A percentile compares a stretch with the other conserved stretches of the same genome.
These are phyloP conservation scores for Cyclophora albipunctata DNA, from an alignment of 2,888 invertebrate genomes.

Conservation along the genomic window DNA sequence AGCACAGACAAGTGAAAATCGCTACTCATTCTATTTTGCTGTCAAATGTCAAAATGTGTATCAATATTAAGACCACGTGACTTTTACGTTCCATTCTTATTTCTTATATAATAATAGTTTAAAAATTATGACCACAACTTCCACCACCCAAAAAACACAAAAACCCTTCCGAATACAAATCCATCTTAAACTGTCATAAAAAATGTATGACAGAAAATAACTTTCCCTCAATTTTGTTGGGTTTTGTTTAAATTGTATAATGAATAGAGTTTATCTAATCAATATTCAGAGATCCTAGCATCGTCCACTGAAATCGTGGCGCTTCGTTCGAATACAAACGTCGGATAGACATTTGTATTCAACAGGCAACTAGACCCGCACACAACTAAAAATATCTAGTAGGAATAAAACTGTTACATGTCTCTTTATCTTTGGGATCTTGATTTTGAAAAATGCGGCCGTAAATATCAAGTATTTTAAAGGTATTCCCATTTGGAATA, in stretches of 20 bases:
- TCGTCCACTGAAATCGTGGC: constrained; percentile 67
- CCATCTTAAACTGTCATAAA: constrained; percentile 13
- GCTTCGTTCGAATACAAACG: constrained; percentile 56
- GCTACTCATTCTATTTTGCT: no score
- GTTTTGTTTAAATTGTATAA: constrained; percentile 30
- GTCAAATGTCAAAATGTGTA: no score
- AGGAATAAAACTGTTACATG: constrained; percentile 40
- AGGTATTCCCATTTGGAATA: no score
- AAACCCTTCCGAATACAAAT: constrained; percentile 25
- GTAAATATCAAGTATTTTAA: no score
- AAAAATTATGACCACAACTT: no score
- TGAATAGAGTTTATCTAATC: constrained; percentile 38
- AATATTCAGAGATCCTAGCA: constrained; percentile 63
- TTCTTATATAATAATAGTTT: no score
- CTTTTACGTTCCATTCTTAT: no score
- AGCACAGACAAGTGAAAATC: no score
- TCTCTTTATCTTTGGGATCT: constrained; percentile 39
- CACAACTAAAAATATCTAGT: constrained; percentile 41
- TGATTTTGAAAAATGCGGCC: constrained; percentile 15
- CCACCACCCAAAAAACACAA: background rate
- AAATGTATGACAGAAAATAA: constrained; percentile 25
- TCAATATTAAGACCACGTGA: no score
- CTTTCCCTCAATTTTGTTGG: constrained; percentile 47
- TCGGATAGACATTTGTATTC: constrained; percentile 55
- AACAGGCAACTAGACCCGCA: constrained; percentile 44